These are phyloP conservation scores for Arenicola marina DNA, from an alignment of 2,888 invertebrate species.

Conservation along the genomic window DNA sequence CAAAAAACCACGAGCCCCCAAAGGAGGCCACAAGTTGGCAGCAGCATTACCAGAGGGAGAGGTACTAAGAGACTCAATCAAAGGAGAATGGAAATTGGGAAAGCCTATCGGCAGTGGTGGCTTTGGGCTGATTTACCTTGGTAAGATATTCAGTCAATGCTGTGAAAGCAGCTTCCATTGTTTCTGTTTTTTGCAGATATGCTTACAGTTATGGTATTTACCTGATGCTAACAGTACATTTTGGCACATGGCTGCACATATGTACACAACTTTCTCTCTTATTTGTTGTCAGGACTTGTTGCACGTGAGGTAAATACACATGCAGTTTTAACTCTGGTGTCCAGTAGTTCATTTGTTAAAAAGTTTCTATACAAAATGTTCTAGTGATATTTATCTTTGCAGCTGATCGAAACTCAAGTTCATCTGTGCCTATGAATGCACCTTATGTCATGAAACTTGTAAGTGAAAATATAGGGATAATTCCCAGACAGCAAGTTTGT, in stretches of 20 bases:
- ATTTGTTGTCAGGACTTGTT: too few species aligned
- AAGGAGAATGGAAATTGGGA: conserved; percentile 83
- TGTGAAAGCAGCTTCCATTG: background rate
- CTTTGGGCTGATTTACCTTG: conserved; percentile 91
- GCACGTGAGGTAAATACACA: too few species aligned
- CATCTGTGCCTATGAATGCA: conserved; percentile 21
- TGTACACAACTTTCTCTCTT: conserved; percentile 1
- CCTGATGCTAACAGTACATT: background rate
- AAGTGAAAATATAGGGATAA: conserved; percentile 28
- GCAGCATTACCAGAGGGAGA: conserved; percentile 74
- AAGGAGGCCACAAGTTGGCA: conserved; percentile 44
- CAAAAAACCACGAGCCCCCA: background rate
- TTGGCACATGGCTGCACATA: background rate
- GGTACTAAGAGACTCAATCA: conserved; percentile 77
- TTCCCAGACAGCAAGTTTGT: too few species aligned
- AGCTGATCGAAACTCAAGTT: conserved; percentile 4
- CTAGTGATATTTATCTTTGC: background rate
- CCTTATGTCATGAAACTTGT: conserved; percentile 56
- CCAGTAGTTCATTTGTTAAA: too few species aligned
- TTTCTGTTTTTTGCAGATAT: background rate
- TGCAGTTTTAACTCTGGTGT: too few species aligned
- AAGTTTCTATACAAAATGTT: too few species aligned
- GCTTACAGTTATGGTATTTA: background rate
- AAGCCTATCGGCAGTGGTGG: conserved; percentile 87
- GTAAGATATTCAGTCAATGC: conserved; percentile 62